Percentiles rank a stretch among this genome's conserved stretches.
Conservation (phyloP, 1,140 invertebrate genomes). For the Carcinoscorpius rotundicauda region DNA sequence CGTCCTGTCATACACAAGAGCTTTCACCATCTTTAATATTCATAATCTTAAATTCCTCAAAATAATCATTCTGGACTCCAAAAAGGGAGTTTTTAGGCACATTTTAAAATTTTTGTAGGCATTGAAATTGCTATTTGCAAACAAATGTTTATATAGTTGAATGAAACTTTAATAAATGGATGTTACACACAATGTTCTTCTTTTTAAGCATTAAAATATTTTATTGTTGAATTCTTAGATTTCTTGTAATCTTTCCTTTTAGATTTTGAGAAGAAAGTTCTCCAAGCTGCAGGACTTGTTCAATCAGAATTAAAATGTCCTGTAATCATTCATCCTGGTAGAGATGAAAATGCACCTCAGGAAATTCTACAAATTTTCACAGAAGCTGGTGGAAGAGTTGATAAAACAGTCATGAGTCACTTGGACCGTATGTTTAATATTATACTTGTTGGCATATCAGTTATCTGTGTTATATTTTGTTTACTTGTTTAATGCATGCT, state of each 20-base stretch:
- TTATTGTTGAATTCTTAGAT: background rate
- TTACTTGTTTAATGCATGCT: no score
- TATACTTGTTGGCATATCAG: background rate
- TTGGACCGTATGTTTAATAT: conserved; percentile 52
- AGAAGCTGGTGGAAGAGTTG: conserved; percentile 59
- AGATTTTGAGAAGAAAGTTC: conserved; percentile 62
- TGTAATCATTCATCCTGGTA: conserved; percentile 70
- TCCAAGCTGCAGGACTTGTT: conserved; percentile 51
- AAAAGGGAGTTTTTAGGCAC: no score
- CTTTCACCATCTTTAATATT: no score
- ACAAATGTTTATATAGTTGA: no score
- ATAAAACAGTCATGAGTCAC: conserved; percentile 68
- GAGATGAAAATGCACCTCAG: conserved; percentile 51
- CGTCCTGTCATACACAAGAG: no score
- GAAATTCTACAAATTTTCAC: conserved; percentile 63
- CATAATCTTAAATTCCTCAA: no score
- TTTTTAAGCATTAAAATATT: background rate
- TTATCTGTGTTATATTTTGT: no score
- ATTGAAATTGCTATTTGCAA: no score
- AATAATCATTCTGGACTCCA: no score
- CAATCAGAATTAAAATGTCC: conserved; percentile 53
- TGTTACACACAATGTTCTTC: no score
- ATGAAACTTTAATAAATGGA: no score
- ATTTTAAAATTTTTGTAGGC: no score
- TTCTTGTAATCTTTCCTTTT: conserved; percentile 18